A percentile compares a stretch with the other conserved stretches of the same genome.
Conservation (phyloP, 2,113 vertebrate genomes). For the Himantopus leucocephalus region DNA sequence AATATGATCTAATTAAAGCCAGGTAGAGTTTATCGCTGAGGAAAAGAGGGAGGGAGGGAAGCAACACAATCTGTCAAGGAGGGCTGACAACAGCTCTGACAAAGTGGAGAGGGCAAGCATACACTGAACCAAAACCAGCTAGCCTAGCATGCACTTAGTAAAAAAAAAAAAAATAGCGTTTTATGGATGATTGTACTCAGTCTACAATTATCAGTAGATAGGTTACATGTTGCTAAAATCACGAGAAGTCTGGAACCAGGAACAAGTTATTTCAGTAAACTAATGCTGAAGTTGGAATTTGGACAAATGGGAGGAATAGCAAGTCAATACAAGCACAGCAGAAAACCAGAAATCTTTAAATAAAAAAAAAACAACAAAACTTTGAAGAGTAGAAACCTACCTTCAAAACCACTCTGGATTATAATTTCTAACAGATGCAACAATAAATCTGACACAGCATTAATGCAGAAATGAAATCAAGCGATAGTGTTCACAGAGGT, state of each 20-base stretch:
- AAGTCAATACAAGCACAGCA: neutral
- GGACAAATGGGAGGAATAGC: neutral
- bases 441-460: neutral
- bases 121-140: neutral
- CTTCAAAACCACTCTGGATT: neutral
- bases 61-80: neutral
- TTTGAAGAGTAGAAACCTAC: neutral
- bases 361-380: neutral
- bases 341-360: neutral
- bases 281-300: neutral
- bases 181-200: neutral
- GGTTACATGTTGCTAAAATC: neutral
- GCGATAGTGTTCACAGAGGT: accelerated
- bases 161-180: neutral
- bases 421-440: neutral
- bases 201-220: neutral
- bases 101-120: neutral
- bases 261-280: neutral
- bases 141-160: too few relatives aligned
- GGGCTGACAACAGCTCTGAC: neutral
- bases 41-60: neutral
- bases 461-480: neutral
- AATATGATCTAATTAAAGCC: neutral
- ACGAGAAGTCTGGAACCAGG: neutral
- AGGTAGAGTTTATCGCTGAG: neutral